Percentiles rank a stretch among this genome's conserved stretches.
phyloP scores from a whole-genome alignment of 2,888 invertebrate genomes.

The Elegia similella region DNA sequence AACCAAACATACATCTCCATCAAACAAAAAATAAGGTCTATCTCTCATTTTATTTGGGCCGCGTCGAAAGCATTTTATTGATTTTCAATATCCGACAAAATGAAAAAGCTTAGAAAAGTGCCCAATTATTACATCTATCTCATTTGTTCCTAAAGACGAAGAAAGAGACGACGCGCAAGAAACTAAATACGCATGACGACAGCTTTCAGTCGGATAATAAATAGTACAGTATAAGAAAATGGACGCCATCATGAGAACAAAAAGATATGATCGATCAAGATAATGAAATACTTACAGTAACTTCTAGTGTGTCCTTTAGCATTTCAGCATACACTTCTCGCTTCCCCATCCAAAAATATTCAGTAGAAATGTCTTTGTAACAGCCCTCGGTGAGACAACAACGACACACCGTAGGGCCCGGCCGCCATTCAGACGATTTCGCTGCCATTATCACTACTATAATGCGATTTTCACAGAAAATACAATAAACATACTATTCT shows the following conservation, averaged over 20 bases:
- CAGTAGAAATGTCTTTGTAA: constrained; percentile 75
- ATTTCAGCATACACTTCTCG: constrained; percentile 73
- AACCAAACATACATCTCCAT: not conserved
- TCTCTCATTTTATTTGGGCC: constrained; percentile 9
- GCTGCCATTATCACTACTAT: constrained; percentile 56
- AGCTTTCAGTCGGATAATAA: constrained; percentile 39
- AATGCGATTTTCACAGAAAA: constrained; percentile 46
- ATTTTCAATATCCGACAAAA: constrained; percentile 44
- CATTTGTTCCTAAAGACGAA: not conserved
- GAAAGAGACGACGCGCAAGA: constrained; percentile 9
- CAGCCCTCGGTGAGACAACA: constrained; percentile 73
- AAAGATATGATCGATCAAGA: constrained; percentile 15
- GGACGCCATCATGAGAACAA: constrained; percentile 42
- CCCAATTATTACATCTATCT: not conserved
- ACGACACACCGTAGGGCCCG: constrained; percentile 70
- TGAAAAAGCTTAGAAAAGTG: constrained; percentile 17
- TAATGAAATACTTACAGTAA: constrained; percentile 52
- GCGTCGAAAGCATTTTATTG: constrained; percentile 27
- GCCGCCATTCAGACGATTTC: constrained; percentile 67
- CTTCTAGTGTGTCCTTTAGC: constrained; percentile 61
- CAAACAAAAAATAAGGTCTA: constrained; percentile 3
- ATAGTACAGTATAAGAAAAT: constrained; percentile 42
- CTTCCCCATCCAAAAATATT: constrained; percentile 79
- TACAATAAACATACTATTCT: constrained; percentile 39
- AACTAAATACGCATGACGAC: constrained; percentile 27